phyloP scores from a whole-genome alignment of 2,797 vertebrate species.

The Poeciliopsis paucimaculata region DNA sequence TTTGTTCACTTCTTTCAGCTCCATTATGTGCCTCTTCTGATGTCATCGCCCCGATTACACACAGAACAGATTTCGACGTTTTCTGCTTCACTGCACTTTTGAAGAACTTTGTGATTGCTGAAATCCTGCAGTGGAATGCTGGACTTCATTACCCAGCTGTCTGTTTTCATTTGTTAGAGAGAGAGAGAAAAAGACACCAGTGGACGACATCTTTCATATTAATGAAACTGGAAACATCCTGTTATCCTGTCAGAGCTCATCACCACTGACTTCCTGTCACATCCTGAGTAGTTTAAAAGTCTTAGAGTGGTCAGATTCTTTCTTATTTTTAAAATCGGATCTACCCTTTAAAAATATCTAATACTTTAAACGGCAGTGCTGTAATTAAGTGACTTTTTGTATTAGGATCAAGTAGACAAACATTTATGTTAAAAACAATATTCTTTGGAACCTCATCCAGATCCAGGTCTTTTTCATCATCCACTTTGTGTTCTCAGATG shows the following conservation, averaged over 20 bases:
- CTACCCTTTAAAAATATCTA: no score
- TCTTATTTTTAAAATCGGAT: background rate
- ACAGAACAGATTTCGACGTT: background rate
- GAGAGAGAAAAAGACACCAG: background rate
- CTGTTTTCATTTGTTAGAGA: background rate
- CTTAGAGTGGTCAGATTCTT: background rate
- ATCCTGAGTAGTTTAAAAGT: background rate
- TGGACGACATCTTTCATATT: background rate
- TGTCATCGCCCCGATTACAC: background rate
- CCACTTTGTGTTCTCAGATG: background rate
- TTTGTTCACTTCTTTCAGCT: background rate
- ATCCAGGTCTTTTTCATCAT: background rate
- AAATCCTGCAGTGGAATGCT: background rate
- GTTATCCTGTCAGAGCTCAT: background rate
- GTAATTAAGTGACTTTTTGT: background rate
- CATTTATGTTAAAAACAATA: background rate
- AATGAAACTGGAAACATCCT: background rate
- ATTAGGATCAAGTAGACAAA: background rate
- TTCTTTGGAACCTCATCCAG: background rate
- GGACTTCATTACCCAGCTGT: conserved; percentile 1
- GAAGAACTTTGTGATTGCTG: background rate
- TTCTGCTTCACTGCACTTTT: background rate
- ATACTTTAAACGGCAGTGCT: background rate
- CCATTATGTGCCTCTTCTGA: background rate
- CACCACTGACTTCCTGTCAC: background rate